Percentiles rank a stretch among this genome's conserved stretches.
These are phyloP conservation scores for Pantherophis guttatus DNA, from an alignment of 2,113 vertebrate species.

Conservation along the genomic window DNA sequence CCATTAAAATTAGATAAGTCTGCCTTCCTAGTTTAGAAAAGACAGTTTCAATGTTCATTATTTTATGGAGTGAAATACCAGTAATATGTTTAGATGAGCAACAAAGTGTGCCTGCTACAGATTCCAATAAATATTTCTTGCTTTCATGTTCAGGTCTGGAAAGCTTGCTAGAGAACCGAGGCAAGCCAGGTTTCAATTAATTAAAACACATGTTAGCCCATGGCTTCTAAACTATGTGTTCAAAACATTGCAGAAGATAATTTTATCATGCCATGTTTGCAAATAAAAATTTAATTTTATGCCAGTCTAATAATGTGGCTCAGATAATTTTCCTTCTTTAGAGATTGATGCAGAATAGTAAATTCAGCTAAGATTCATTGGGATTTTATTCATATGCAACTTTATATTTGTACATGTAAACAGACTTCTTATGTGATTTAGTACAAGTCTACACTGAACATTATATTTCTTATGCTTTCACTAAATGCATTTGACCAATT, in stretches of 20 bases:
- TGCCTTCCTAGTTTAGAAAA: slow-evolving; percentile 67
- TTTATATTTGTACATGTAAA: neutral
- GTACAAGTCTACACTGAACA: neutral
- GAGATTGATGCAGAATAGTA: slow-evolving; percentile 41
- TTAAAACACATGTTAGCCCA: slow-evolving; percentile 49
- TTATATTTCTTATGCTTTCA: neutral
- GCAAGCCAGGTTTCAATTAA: slow-evolving; percentile 64
- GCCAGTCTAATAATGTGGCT: slow-evolving; percentile 34
- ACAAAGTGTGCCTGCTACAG: slow-evolving; percentile 65
- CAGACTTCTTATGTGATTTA: neutral
- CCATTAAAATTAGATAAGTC: slow-evolving; percentile 72
- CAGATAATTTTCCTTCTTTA: neutral
- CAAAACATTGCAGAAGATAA: slow-evolving; percentile 51
- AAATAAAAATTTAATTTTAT: slow-evolving; percentile 51
- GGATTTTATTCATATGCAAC: neutral
- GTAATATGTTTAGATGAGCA: slow-evolving; percentile 64
- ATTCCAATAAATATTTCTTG: slow-evolving; percentile 71
- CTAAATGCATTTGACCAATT: neutral
- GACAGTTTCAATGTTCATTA: slow-evolving; percentile 62
- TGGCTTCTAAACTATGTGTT: slow-evolving; percentile 54
- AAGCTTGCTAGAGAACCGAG: slow-evolving; percentile 65
- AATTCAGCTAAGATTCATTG: slow-evolving; percentile 34
- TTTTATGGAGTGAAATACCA: slow-evolving; percentile 75
- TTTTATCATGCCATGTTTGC: slow-evolving; percentile 37
- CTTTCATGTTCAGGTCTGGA: slow-evolving; percentile 81